Base-by-base conservation (phyloP, 2,797 vertebrate species). In the Scomberomorus guttatus region DNA sequence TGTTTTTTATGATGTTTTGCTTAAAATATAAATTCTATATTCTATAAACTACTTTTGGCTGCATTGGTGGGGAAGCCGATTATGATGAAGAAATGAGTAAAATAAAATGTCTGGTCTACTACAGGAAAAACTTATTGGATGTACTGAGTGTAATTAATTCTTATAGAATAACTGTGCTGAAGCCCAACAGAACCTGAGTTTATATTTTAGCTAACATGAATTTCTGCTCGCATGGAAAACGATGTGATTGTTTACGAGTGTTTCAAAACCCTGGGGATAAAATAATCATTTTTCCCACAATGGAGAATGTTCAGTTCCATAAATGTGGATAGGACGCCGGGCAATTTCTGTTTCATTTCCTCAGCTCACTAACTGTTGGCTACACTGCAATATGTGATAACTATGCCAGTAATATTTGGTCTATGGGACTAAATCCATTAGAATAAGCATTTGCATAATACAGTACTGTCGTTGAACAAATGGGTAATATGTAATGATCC, bases 281-380 rank as follows among this genome's bases (percentile, higher is more conserved):
- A 88, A 88, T 83, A 75, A 89, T 89, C 46, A 79, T 88, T 89
- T 90, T 86, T 22, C 73, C 79, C 82, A 82, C 85, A 64, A 80
- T 75, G 74, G 75, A 83, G 75, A 91, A 82, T 73, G 86, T 81
- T 88, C 79, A 44, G 50, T 80, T 87, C 80, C 85, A 89, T 89
- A 91, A 91, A 87, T 55, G 81, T 84, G 75, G 61, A 91, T 72
- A 79, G 82, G 86, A 89, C 76, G 85, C 83, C 72, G 82, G 83
- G 89, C 88, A 87, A 94, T 94, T 91, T 93, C 89, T 75, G 85
- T 85, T 90, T 89, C 84, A 93, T 94, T 93, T 93, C 84, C 91
- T 83, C 91, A 93, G 89, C 91, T 93, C 93, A 92, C 92, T 94
- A 91, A 93, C 90, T 91, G 91, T 93, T 94, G 93, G 92, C 91